Base-by-base conservation (phyloP, 2,113 vertebrate species). In the Ochotona curzoniae region DNA sequence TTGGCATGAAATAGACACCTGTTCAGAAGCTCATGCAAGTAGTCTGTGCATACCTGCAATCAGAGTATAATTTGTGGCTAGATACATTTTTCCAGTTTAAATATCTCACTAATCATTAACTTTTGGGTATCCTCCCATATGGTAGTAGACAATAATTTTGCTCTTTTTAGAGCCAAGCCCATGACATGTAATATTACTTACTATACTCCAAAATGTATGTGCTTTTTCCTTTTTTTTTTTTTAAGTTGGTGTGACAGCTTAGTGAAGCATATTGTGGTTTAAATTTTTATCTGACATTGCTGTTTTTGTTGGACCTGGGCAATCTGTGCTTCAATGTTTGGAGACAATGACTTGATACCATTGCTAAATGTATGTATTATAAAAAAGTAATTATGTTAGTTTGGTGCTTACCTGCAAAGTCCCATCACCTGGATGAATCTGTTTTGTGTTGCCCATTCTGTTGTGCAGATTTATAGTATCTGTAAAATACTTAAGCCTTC, bases 271-370 rank as follows among this genome's bases (percentile, higher is more conserved):
- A 94, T 47, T 85, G 74, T 92, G 87, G 26, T 32, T 94, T 91
- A 96, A 97, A 95, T 96, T 61, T 49, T 97, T 94, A 51, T 83
- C 88, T 90, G 32, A 94, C 83, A 89, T 94, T 69, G 83, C 92
- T 89, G 94, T 94, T 97, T 96, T 96, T 97, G 91, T 97, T 95
- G 96, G 84, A 94, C 96, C 95, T 97, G 95, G 90, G 96, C 97
- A 92, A 84, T 97, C 97, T 96, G 93, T 97, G 95, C 95, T 97
- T 96, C 94, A 93, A 1, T 97, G 94, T 96, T 97, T 94, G 95
- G 84, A 97, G 97, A 97, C 88, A 71, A 89, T 91, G 96, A 87
- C 96, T 96, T 92, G 96, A 74, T 95, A 90, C 74, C 44, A 95
- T 97, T 96, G 96, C 26, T 51, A 96, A 96, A 96, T 96, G 93